Conservation (phyloP, 1,140 invertebrate genomes). For the Magallana gigas region DNA sequence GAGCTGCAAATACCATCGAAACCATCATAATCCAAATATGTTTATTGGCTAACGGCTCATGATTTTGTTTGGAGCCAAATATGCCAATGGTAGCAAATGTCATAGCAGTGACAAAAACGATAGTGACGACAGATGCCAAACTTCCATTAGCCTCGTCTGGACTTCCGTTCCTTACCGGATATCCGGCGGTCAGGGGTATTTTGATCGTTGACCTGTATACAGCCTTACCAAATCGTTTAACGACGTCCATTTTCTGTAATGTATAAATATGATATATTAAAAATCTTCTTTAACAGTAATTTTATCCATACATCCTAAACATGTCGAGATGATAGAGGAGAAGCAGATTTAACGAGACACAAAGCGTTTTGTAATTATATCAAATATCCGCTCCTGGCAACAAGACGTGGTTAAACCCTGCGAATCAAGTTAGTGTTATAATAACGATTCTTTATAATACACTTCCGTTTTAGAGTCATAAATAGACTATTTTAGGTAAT, state of each 20-base stretch:
- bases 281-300: no score
- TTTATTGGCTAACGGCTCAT: neutral
- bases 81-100: constrained; percentile 28
- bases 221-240: neutral
- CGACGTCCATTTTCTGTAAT: constrained; percentile 21
- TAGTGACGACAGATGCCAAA: constrained; percentile 40
- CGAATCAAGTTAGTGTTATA: no score
- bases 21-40: constrained; percentile 21
- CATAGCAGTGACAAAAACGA: constrained; percentile 30
- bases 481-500: no score
- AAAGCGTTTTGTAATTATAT: no score
- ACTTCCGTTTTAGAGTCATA: no score
- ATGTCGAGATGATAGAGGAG: no score
- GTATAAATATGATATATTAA: no score
- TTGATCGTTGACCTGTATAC: constrained; percentile 19
- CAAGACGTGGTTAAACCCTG: no score
- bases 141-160: constrained; percentile 35
- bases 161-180: neutral
- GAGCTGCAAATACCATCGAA: neutral
- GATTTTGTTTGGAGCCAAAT: constrained; percentile 13
- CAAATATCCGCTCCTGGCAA: no score
- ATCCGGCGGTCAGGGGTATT: constrained; percentile 25
- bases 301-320: no score
- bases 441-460: no score
- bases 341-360: no score